Base-by-base conservation (phyloP, 1,140 invertebrate species). In the Anastrepha obliqua region DNA sequence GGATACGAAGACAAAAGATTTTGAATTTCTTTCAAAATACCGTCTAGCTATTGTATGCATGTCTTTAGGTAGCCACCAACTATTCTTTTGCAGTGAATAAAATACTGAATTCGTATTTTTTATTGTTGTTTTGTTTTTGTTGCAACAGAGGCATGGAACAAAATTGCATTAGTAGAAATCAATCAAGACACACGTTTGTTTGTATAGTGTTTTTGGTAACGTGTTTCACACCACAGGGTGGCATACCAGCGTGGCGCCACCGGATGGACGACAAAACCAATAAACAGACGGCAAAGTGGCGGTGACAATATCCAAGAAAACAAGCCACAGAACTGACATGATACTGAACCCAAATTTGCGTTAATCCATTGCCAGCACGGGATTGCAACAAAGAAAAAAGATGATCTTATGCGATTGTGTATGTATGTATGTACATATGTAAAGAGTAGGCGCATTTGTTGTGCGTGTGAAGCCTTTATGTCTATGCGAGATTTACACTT, bases 241-340 rank as follows among this genome's bases (percentile, higher is more conserved):
- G 85, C 58, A 42, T 44, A 60, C 9, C 85, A 86, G 29, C 42
- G 59, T 86, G 85, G 85, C 85, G 85, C 85, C 85, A 86, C 74
- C 74, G 74, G 39, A 81, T 39, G 59, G 2, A 44, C 20, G 59
- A 60, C 29, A 86, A 81, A 55, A 55, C 47, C 1, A 20, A 81
- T 42, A 51, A 15, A 20, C 7, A 81, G 5, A 17, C 47, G 20
- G 3, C 17, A 44, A 81, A 7, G 74, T 29, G 47, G 2, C 60
- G 60, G 60, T 62, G 60, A 62, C 60, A 62, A 62, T 62, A 62
- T 62, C 4, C 44, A 55, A 8, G 74, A 13, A 29, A 20, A 55
- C 3, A 81, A 8, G 51, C 17, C 44, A n/a, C 47, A 3, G 47
- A 55, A 47, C 2, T 81, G 17, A 20, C 51, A 8, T n/a, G 42